These are phyloP conservation scores for Lumbricus terrestris DNA, from an alignment of 2,888 invertebrate species.

Conservation along the genomic window DNA sequence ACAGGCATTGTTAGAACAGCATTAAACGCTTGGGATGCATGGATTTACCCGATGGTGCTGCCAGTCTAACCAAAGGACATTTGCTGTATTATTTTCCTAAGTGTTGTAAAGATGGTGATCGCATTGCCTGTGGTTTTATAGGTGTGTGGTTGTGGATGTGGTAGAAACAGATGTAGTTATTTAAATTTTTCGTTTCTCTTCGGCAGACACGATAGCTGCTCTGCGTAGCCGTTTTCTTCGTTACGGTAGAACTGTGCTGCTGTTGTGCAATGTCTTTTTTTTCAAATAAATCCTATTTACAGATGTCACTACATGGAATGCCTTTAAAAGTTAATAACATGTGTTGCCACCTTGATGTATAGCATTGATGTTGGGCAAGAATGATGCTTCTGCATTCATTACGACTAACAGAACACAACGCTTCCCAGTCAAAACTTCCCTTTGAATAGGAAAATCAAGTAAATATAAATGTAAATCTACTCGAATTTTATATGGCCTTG, in stretches of 20 bases:
- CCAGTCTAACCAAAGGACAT: neutral
- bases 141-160: neutral
- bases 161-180: neutral
- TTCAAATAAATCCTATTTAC: conserved; percentile 12
- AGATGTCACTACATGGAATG: neutral
- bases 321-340: neutral
- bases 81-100: neutral
- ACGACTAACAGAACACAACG: neutral
- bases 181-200: neutral
- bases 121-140: neutral
- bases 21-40: neutral
- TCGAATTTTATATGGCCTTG: too few species aligned
- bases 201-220: neutral
- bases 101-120: neutral
- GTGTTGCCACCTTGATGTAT: neutral
- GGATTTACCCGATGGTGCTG: neutral
- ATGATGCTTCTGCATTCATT: neutral
- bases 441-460: too few species aligned
- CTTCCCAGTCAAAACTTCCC: neutral
- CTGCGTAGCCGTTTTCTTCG: neutral
- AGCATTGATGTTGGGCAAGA: neutral
- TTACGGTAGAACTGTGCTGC: neutral
- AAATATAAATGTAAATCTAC: too few species aligned
- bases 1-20: neutral
- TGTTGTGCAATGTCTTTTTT: neutral